Evolutionary conservation across 1,140 invertebrate species (phyloP), one percentile per base, ranked within the genome.

Genomic region (Dolichoris vasculosae): DNA sequence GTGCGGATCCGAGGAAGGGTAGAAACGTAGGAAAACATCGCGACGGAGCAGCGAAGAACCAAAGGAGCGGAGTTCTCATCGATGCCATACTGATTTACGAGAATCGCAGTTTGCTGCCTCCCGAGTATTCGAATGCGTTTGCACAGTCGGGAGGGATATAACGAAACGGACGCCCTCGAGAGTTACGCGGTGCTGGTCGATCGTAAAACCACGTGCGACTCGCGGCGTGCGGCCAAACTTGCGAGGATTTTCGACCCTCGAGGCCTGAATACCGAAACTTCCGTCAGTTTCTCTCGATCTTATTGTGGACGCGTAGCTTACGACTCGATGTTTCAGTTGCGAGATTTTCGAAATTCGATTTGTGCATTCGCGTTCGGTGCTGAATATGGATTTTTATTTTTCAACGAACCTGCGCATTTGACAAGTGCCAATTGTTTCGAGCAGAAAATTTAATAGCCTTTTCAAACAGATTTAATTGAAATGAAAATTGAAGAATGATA

Each of bases 41-140:
- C 20, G 77, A 63, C 77, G 40, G 32, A 63, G 55, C 1, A 35
- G 1, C 71, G 38, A 26, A 35, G 0, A 79, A 69, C 20, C 23
- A 69, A 15, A 69, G 15, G 35, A 77, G 30, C 78, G 15, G 35
- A 77, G 30, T 84, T 43, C 82, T 76, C 55, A 59, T 76, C 71
- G 71, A 9, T 8, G 43, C 3, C 51, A 15, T 40, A 63, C 59
- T 77, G 75, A 84, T 84, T 84, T 84, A 84, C 59, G 75, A 67
- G 40, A 67, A 67, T 78, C 75, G 38, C 67, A 26, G 63, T 51
- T 55, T 20, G 76, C 13, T 64, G 63, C n/a, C 35, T 20, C 75
- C 17, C 48, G 75, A n/a, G 23, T 30, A 20, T 23, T 40, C 20
- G 32, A 3, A 63, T 30, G 35, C 11, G 17, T 43, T 73, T 77